Evolutionary conservation across 2,113 vertebrate genomes (phyloP).

Genomic region (Electrona antarctica): DNA sequence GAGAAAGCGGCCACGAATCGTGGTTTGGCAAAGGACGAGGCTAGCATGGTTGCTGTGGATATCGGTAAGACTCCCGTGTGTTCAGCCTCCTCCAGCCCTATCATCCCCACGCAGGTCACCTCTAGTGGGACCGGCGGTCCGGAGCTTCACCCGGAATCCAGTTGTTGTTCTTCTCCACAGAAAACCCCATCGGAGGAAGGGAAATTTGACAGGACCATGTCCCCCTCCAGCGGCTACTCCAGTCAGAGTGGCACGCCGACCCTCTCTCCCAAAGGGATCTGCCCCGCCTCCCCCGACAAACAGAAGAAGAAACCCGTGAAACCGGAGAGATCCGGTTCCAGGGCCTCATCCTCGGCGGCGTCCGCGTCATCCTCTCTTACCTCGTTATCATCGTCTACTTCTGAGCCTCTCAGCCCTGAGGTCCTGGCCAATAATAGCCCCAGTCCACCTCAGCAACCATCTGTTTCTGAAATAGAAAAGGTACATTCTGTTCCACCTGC

Average conservation of each 20-base stretch:
- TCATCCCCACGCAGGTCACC: constrained; percentile 54
- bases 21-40: constrained; percentile 52
- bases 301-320: constrained; percentile 83
- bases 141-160: constrained; percentile 70
- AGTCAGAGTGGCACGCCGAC: constrained; percentile 96
- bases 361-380: constrained; percentile 89
- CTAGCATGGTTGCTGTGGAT: constrained; percentile 43
- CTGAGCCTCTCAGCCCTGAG: constrained; percentile 74
- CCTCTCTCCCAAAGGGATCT: constrained; percentile 83
- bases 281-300: constrained; percentile 80
- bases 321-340: constrained; percentile 81
- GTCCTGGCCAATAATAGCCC: constrained; percentile 38
- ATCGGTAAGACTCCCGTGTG: constrained; percentile 23
- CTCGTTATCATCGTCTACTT: constrained; percentile 85
- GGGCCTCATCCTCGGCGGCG: constrained; percentile 81
- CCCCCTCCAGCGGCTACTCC: constrained; percentile 96
- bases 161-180: constrained; percentile 71
- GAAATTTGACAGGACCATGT: constrained; percentile 88
- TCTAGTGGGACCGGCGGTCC: constrained; percentile 37
- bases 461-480: constrained; percentile 31
- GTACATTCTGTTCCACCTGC: constrained; percentile 23
- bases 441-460: constrained; percentile 29
- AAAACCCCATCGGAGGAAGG: constrained; percentile 58
- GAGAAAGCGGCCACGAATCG: constrained; percentile 42
- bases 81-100: constrained; percentile 38